Evolutionary conservation across 2,888 invertebrate species (phyloP), one percentile per base, ranked within the genome.

Genomic region (Harpalus rubripes): DNA sequence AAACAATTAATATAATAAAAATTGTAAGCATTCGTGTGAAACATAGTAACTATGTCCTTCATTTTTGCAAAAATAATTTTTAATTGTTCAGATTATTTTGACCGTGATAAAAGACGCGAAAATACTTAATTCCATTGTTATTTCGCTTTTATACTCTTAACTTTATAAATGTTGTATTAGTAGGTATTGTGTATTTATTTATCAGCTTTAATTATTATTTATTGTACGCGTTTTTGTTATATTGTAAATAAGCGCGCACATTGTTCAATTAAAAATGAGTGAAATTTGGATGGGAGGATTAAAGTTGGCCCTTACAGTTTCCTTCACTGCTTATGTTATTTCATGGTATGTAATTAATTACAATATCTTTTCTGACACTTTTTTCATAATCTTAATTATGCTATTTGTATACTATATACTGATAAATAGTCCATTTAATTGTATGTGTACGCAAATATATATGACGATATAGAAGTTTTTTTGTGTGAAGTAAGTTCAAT

Each of bases 241-340:
- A 52, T 8, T 52, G 44, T 3, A 52, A 52, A 52, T 3, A 52
- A 52, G 44, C 10, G 44, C 12, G 44, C 2, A 52, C 8, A 52
- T 7, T 12, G 44, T 52, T 8, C 6, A 12, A 15, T 74, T 74
- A 90, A 90, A 87, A 88, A 95, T 95, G 95, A 93, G 93, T 88
- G 88, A 93, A 76, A 86, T 95, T 85, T 95, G 94, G 94, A 94
- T 95, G 93, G 92, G 93, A 87, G 91, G 92, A 86, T 92, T 95
- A 89, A 94, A 93, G 91, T 90, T 95, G 87, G 93, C 93, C 86
- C 90, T 95, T 89, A 94, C 94, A 84, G 91, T 95, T 88, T 94
- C 94, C 86, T 92, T 93, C 85, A 95, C 95, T 85, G 93, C 92
- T 89, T 92, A 92, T 85, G 93, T 95, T 87, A 91, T 95, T 87